phyloP scores from a whole-genome alignment of 2,888 invertebrate genomes.

The Lepetodrilus schrolli region DNA sequence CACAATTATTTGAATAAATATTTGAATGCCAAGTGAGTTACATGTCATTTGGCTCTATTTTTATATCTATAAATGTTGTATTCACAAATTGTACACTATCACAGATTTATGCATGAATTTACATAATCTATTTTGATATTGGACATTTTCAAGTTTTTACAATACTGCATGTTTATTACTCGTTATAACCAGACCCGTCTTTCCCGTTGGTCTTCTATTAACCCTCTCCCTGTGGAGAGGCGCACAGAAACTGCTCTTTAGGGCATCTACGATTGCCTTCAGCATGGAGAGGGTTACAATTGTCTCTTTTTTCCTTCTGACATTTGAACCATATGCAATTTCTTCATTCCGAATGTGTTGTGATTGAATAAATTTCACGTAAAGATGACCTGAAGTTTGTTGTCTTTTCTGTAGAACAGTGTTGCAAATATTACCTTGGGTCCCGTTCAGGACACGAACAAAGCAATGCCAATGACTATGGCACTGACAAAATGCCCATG shows the following conservation, averaged over 20 bases:
- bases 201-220: too few species aligned
- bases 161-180: not conserved
- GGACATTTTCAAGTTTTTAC: constrained; percentile 16
- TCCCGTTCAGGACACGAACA: too few species aligned
- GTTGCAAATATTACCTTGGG: too few species aligned
- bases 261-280: too few species aligned
- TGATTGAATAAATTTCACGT: not conserved
- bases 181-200: too few species aligned
- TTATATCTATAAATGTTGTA: constrained; percentile 4
- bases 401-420: not conserved
- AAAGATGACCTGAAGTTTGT: not conserved
- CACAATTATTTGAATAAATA: too few species aligned
- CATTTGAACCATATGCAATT: constrained; percentile 21
- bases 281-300: too few species aligned
- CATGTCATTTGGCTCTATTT: too few species aligned
- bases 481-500: not conserved
- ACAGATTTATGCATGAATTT: constrained; percentile 14
- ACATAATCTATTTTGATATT: constrained; percentile 15
- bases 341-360: not conserved
- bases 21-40: too few species aligned
- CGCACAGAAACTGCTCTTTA: too few species aligned
- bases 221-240: too few species aligned
- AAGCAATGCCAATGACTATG: not conserved
- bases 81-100: not conserved
- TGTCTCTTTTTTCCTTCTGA: not conserved